Evolutionary conservation across 2,113 vertebrate species (phyloP).

Genomic region (Athene cunicularia): DNA sequence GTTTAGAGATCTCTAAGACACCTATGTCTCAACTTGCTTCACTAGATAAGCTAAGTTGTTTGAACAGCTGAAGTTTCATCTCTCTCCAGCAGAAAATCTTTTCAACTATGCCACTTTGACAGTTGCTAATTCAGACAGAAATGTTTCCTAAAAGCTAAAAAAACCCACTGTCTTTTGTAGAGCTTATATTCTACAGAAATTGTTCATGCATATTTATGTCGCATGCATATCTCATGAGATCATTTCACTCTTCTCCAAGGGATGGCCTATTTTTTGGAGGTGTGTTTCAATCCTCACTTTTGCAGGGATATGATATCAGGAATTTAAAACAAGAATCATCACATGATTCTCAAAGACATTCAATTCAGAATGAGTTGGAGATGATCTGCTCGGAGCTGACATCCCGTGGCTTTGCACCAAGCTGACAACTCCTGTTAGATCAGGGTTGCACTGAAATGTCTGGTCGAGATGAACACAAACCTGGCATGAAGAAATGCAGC

Average conservation of each 20-base stretch:
- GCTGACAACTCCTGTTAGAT: slow-evolving; percentile 22
- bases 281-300: background rate
- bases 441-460: background rate
- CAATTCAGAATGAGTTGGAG: background rate
- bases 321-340: background rate
- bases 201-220: background rate
- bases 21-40: background rate
- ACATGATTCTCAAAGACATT: background rate
- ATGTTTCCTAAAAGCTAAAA: slow-evolving; percentile 30
- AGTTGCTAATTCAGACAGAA: slow-evolving; percentile 27
- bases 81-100: background rate
- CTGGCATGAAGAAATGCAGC: background rate
- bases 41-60: background rate
- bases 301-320: background rate
- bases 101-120: background rate
- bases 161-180: background rate
- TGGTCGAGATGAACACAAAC: background rate
- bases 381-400: background rate
- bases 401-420: background rate
- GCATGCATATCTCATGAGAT: background rate
- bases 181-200: background rate
- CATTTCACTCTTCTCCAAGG: background rate
- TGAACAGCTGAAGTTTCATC: background rate
- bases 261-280: slow-evolving; percentile 2
- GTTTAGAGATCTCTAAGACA: background rate